These are phyloP conservation scores for Lophotriccus pileatus DNA, from an alignment of 2,797 vertebrate species.

Conservation along the genomic window DNA sequence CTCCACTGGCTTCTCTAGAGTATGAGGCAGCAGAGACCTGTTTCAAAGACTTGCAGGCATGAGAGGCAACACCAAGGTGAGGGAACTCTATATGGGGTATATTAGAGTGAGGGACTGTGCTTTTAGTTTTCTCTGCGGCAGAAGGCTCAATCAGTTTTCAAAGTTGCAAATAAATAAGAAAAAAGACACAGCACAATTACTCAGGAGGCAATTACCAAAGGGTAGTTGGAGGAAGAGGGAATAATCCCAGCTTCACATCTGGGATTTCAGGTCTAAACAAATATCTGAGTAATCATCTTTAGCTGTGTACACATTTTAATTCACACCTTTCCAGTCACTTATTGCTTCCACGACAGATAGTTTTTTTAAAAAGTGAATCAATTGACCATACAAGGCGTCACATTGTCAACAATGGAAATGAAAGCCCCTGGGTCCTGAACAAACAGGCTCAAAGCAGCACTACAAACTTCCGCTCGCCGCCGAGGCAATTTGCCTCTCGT, in stretches of 20 bases:
- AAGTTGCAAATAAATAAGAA: conserved; percentile 21
- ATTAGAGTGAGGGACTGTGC: not conserved
- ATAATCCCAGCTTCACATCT: not conserved
- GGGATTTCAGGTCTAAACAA: conserved; percentile 31
- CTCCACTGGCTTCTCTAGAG: not conserved
- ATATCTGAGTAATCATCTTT: not conserved
- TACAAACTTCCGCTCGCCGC: not conserved
- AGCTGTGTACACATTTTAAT: conserved; percentile 35
- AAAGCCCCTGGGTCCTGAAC: conserved; percentile 12
- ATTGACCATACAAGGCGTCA: conserved; percentile 15
- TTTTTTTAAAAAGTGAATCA: conserved; percentile 22
- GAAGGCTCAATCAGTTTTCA: not conserved
- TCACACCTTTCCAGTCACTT: conserved; percentile 33
- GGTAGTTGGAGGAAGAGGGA: not conserved
- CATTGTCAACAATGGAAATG: conserved; percentile 12
- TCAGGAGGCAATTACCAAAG: not conserved
- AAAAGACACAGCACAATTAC: not conserved
- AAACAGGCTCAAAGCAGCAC: not conserved
- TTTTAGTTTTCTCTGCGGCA: not conserved
- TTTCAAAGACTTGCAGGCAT: not conserved
- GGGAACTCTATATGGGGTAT: not conserved
- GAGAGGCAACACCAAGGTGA: not conserved
- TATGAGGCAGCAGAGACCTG: not conserved
- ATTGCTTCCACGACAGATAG: not conserved
- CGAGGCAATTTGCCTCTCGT: not conserved